Conservation (phyloP, 2,113 vertebrate species). For the Ceratotherium simum region DNA sequence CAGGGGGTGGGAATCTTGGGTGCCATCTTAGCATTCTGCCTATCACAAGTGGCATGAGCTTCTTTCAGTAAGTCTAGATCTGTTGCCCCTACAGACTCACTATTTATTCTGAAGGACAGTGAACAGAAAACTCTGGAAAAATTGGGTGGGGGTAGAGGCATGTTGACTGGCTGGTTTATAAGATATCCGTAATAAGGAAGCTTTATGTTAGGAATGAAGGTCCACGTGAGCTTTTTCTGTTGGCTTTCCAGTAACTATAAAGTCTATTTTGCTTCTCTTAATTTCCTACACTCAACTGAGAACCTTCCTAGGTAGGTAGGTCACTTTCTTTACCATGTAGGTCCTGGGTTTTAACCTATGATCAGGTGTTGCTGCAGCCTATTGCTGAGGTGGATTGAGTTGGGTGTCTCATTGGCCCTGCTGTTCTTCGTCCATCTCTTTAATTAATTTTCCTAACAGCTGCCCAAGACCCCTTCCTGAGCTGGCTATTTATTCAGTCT, state of each 20-base stretch:
- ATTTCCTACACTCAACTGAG: not conserved
- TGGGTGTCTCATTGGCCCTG: not conserved
- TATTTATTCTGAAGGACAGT: not conserved
- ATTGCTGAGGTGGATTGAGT: not conserved
- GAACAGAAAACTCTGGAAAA: not conserved
- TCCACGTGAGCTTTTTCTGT: not conserved
- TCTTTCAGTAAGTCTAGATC: not conserved
- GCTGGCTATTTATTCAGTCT: not conserved
- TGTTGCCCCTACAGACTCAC: not conserved
- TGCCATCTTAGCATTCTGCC: not conserved
- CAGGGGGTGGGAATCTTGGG: not conserved
- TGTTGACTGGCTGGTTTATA: not conserved
- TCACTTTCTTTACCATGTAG: not conserved
- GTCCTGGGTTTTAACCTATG: not conserved
- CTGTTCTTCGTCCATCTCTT: not conserved
- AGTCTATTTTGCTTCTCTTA: not conserved
- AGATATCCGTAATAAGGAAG: not conserved
- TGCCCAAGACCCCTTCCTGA: not conserved
- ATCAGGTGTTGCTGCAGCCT: not conserved
- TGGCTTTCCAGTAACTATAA: not conserved
- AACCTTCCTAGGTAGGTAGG: not conserved
- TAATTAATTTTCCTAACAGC: slow-evolving; percentile 13
- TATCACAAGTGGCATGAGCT: not conserved
- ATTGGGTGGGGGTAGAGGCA: not conserved
- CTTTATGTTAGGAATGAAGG: not conserved